Evolutionary conservation across 2,888 invertebrate species (phyloP), one percentile per base, ranked within the genome.

Genomic region (Ptilodon capucinus): DNA sequence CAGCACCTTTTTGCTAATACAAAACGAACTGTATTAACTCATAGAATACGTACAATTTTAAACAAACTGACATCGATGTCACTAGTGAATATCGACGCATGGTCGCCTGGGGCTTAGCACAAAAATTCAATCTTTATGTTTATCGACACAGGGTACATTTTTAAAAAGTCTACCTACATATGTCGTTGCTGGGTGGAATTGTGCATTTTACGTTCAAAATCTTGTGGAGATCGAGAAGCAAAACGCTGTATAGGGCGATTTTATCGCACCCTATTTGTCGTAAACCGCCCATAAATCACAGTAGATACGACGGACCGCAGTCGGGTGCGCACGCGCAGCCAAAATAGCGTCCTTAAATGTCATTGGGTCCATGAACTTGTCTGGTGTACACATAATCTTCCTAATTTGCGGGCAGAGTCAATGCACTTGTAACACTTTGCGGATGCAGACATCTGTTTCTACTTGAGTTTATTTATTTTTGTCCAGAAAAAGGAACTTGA

Each of bases 321-420:
- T 54, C 55, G 50, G 45, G 43, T 46, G 54, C 47, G 54, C 44
- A 44, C 44, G 57, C 51, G 63, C 54, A 59, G 63, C 71, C 60
- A 57, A 80, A 84, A 86, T 84, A 85, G 77, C 77, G 59, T 38
- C 60, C 61, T 68, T 77, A 86, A 86, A 89, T 86, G 84, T 82
- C 82, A 82, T 57, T 76, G 71, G 79, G 71, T 81, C 76, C 82
- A 71, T 85, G 87, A 88, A 89, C 89, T 88, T 87, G 84, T 66
- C 64, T 64, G 48, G 51, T 42, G 16, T 48, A 66, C 64, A 65
- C 56, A 72, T 71, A 73, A 79, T 74, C 58, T 63, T 62, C 64
- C 72, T 70, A 79, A 81, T 84, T 81, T 78, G 71, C 65, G 57
- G 53, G 52, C 51, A 53, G 60, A 71, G 79, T 80, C 79, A 77